phyloP scores from a whole-genome alignment of 2,113 vertebrate species.

The Eira barbara region DNA sequence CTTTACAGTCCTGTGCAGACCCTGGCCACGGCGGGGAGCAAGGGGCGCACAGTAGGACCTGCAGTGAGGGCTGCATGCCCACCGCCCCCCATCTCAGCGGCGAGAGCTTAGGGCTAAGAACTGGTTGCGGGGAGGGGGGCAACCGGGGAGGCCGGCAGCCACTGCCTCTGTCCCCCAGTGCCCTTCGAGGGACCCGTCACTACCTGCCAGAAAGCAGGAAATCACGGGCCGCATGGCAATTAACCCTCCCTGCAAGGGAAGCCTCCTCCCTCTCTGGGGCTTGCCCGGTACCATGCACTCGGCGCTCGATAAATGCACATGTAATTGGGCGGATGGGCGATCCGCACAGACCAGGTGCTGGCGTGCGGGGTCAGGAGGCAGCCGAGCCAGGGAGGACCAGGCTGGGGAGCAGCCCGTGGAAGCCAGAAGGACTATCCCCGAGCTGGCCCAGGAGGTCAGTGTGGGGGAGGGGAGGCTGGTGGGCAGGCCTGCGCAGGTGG shows the following conservation, averaged over 20 bases:
- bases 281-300: too few species aligned
- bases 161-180: too few species aligned
- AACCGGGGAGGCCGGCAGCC: background rate
- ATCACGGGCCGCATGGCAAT: background rate
- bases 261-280: too few species aligned
- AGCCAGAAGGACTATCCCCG: background rate
- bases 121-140: accelerated
- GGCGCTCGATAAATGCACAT: background rate
- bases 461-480: background rate
- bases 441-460: too few species aligned
- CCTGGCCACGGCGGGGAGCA: background rate
- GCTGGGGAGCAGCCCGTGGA: background rate
- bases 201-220: background rate
- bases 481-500: background rate
- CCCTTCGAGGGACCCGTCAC: accelerated
- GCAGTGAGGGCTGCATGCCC: background rate
- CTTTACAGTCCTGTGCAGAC: background rate
- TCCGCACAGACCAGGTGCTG: background rate
- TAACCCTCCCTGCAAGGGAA: background rate
- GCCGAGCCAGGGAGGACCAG: too few species aligned
- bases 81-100: background rate
- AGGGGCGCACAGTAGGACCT: background rate
- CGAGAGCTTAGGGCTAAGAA: background rate
- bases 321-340: background rate
- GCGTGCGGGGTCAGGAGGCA: background rate